Evolutionary conservation across 2,888 invertebrate genomes (phyloP), one percentile per base, ranked within the genome.

Genomic region (Teleogryllus oceanicus): DNA sequence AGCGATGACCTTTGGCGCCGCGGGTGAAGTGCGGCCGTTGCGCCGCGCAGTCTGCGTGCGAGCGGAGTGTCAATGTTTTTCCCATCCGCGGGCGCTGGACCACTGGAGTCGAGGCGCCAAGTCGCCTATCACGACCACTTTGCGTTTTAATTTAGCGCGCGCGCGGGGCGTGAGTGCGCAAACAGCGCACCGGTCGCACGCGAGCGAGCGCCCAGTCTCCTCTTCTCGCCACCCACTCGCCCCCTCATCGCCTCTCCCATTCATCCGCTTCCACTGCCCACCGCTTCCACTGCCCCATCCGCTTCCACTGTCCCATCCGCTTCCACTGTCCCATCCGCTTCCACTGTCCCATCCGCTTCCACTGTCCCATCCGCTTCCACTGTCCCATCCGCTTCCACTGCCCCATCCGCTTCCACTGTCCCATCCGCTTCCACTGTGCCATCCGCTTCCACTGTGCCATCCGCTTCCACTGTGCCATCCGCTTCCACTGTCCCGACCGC

Each of bases 201-300:
- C 37, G 37, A 37, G 37, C 37, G 37, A 37, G 62, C 62, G 13
- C 62, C 62, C 8, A 4, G 37, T 1, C 37, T 4, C 8, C 37
- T 8, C 37, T 5, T 16, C 62, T n/a, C 1, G 16, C 13, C 62
- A 13, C 16, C 13, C 62, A 8, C 62, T 18, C 2, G 4, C 62
- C 18, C 2, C 16, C 3, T 18, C n/a, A 0, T 11, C 13, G 1
- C 16, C 11, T n/a, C 8, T 1, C 62, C 3, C 1, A 1, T 1
- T 5, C 16, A 5, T 13, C 16, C 16, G 0, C 16, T 5, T 1
- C 11, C 4, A 0, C n/a, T 8, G 4, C 11, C 62, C 16, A 0
- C 5, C n/a, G 13, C 62, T 16, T 51, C 51, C 51, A 13, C 2
- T 16, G 11, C 18, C 2, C 62, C 0, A 4, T 3, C 62, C 62